Evolutionary conservation across 2,797 vertebrate genomes (phyloP).

Genomic region (Phrynocephalus forsythii): DNA sequence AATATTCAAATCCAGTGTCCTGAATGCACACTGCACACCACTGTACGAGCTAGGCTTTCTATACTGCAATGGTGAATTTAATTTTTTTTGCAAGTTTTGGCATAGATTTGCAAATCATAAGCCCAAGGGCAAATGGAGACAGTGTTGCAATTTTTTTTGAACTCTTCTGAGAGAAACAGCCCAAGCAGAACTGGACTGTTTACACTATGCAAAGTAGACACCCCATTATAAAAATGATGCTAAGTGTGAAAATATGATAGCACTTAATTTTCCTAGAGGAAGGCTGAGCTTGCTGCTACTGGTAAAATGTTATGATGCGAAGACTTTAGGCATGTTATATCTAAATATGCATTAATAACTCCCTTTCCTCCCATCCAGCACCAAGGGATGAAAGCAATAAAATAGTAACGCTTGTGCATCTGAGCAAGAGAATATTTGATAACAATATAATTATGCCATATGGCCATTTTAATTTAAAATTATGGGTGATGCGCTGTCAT

Average conservation of each 20-base stretch:
- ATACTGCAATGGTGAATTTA: slow-evolving; percentile 2
- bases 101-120: neutral
- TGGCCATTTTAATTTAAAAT: slow-evolving; percentile 46
- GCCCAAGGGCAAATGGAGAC: slow-evolving; percentile 5
- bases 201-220: neutral
- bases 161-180: neutral
- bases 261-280: slow-evolving; percentile 64
- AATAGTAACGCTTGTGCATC: slow-evolving; percentile 8
- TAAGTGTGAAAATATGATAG: slow-evolving; percentile 67
- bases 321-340: slow-evolving; percentile 56
- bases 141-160: neutral
- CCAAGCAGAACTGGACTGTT: slow-evolving; percentile 21
- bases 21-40: neutral
- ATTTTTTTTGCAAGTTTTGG: slow-evolving; percentile 24
- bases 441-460: slow-evolving; percentile 47
- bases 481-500: slow-evolving; percentile 21
- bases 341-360: slow-evolving; percentile 71
- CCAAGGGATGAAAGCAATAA: slow-evolving; percentile 39
- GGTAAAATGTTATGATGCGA: slow-evolving; percentile 62
- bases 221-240: slow-evolving; percentile 51
- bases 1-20: neutral
- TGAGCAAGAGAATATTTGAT: slow-evolving; percentile 39
- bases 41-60: neutral
- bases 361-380: slow-evolving; percentile 43
- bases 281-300: slow-evolving; percentile 57